These are phyloP conservation scores for Sminthopsis crassicaudata DNA, from an alignment of 2,113 vertebrate genomes.

Conservation along the genomic window DNA sequence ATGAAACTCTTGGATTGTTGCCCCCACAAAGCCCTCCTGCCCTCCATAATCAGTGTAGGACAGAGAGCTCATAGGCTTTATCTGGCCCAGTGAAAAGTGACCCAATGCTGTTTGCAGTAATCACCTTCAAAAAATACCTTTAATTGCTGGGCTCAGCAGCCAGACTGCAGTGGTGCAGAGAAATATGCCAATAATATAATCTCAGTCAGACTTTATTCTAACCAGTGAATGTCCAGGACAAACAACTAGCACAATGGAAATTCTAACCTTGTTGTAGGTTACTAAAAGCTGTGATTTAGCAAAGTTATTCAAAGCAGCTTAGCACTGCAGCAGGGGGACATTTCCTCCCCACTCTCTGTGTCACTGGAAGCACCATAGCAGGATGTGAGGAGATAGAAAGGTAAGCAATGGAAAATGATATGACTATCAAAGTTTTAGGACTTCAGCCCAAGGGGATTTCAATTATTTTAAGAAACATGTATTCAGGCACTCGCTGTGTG, in stretches of 20 bases:
- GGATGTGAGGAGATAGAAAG: not conserved
- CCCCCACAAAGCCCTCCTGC: not conserved
- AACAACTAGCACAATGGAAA: not conserved
- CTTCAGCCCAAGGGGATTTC: not conserved
- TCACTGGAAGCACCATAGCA: not conserved
- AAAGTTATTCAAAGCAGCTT: not conserved
- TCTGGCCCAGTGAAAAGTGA: not conserved
- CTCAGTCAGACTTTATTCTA: not conserved
- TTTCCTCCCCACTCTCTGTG: not conserved
- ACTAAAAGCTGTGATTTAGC: not conserved
- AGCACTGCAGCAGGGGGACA: not conserved
- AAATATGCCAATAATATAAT: not conserved
- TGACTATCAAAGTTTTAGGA: not conserved
- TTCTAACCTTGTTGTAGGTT: not conserved
- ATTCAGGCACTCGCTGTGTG: not conserved
- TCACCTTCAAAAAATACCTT: not conserved
- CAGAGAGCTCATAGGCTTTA: not conserved
- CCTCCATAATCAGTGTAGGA: not conserved
- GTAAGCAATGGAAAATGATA: not conserved
- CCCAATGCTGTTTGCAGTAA: not conserved
- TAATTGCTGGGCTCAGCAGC: not conserved
- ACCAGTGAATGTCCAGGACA: not conserved
- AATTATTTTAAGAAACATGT: not conserved
- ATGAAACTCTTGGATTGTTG: not conserved
- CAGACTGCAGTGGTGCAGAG: not conserved